These are phyloP conservation scores for Schizopygopsis pylzovi DNA, from an alignment of 2,797 vertebrate species.

Conservation along the genomic window DNA sequence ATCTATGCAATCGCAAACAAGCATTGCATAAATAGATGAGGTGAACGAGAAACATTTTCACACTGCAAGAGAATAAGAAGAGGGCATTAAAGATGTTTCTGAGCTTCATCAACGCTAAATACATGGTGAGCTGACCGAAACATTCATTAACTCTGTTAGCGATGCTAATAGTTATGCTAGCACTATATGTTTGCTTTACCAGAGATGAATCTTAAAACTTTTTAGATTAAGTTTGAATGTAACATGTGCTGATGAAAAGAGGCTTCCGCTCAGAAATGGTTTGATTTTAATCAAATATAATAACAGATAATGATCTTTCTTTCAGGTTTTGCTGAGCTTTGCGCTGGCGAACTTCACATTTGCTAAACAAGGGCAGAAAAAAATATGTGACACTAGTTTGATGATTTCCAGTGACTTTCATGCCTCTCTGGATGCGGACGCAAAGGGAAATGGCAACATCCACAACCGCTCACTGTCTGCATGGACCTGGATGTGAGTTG, in stretches of 20 bases:
- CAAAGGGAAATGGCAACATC: conserved; percentile 64
- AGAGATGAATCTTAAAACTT: not conserved
- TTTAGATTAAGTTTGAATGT: not conserved
- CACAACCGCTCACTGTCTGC: conserved; percentile 73
- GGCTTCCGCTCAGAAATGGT: not conserved
- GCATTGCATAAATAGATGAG: conserved; percentile 57
- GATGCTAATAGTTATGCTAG: not conserved
- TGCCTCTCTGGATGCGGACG: not conserved
- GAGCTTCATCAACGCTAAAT: not conserved
- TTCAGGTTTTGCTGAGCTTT: conserved; percentile 43
- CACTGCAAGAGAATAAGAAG: conserved; percentile 13
- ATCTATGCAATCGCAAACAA: conserved; percentile 48
- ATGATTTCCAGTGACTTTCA: conserved; percentile 23
- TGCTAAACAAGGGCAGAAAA: not conserved
- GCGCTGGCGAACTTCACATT: conserved; percentile 44
- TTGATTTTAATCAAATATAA: not conserved
- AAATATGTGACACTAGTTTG: conserved; percentile 51
- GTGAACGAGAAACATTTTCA: not conserved
- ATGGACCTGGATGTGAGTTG: conserved; percentile 77
- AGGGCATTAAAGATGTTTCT: conserved; percentile 48
- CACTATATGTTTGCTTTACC: not conserved
- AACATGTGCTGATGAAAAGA: not conserved
- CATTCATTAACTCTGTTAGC: not conserved
- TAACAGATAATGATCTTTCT: conserved; percentile 62
- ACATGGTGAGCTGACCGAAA: conserved; percentile 64